phyloP scores from a whole-genome alignment of 1,140 invertebrate species.

The Oreohelix idahoensis region DNA sequence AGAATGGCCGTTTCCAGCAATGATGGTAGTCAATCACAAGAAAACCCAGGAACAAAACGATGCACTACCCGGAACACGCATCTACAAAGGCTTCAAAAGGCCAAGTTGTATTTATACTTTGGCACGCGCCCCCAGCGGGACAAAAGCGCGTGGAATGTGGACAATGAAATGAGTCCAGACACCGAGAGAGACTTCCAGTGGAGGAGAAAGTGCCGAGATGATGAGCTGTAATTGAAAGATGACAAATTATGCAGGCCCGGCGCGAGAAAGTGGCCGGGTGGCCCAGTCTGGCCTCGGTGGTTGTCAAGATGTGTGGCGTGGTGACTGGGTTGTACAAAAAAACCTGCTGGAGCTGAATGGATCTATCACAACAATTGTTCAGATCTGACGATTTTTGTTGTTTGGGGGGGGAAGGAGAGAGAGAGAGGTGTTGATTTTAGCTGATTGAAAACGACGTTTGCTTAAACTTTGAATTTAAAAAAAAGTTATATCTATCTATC shows the following conservation, averaged over 20 bases:
- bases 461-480: no score
- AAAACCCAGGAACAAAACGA: neutral
- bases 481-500: no score
- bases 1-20: neutral
- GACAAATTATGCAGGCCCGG: conserved; percentile 12
- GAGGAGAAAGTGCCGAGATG: conserved; percentile 2
- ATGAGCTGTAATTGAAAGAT: conserved; percentile 10
- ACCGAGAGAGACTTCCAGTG: neutral
- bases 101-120: neutral
- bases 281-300: neutral
- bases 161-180: neutral
- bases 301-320: neutral
- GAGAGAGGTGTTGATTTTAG: no score
- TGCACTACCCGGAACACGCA: neutral
- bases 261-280: conserved; percentile 6
- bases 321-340: neutral
- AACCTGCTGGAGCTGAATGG: neutral
- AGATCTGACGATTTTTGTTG: neutral
- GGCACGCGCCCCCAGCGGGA: neutral
- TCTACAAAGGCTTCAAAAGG: conserved; percentile 5
- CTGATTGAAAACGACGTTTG: no score
- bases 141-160: neutral
- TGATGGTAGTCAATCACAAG: neutral
- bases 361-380: neutral
- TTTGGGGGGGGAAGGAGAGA: no score